phyloP scores from a whole-genome alignment of 2,797 vertebrate genomes.

The Garrulus glandarius region DNA sequence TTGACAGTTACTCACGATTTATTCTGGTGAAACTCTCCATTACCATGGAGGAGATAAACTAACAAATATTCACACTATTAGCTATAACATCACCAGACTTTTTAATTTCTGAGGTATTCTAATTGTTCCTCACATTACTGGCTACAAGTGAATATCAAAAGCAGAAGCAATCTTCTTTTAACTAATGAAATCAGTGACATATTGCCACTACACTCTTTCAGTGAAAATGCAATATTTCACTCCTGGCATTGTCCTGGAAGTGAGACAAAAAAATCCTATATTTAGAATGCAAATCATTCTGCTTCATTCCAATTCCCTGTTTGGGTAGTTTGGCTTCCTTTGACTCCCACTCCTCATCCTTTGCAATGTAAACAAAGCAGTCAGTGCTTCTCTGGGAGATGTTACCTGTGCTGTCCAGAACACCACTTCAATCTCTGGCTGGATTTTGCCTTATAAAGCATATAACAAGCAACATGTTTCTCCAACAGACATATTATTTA shows the following conservation, averaged over 20 bases:
- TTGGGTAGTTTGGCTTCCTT: not conserved
- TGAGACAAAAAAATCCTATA: not conserved
- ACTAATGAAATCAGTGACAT: not conserved
- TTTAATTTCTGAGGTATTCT: not conserved
- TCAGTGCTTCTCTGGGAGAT: not conserved
- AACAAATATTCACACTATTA: not conserved
- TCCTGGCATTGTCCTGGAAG: not conserved
- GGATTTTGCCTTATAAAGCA: slow-evolving; percentile 2
- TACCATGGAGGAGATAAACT: not conserved
- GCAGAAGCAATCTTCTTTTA: not conserved
- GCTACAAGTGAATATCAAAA: not conserved
- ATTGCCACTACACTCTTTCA: not conserved
- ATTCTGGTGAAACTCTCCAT: not conserved
- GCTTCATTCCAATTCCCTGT: not conserved
- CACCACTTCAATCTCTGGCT: not conserved
- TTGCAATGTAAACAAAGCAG: not conserved
- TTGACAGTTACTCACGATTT: not conserved
- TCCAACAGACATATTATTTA: not conserved
- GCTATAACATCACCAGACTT: not conserved
- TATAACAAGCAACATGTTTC: not conserved
- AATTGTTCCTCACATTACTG: not conserved
- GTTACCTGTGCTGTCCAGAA: not conserved
- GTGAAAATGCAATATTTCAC: not conserved
- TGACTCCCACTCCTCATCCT: not conserved
- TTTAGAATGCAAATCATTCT: not conserved